phyloP scores from a whole-genome alignment of 2,797 vertebrate species.

The Eleutherodactylus coqui region DNA sequence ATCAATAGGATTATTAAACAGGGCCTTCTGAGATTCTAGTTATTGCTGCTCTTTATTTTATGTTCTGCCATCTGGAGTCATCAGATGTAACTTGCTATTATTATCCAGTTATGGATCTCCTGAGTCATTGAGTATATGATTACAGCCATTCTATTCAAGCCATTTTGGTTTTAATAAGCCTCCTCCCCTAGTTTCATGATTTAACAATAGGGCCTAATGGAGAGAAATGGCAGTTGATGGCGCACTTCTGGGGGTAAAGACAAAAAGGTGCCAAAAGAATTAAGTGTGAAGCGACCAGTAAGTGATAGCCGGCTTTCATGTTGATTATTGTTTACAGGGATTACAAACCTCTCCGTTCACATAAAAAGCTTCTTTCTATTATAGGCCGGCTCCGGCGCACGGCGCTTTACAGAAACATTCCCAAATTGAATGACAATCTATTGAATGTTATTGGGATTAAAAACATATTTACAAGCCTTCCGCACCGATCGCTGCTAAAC shows the following conservation, averaged over 20 bases:
- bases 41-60: conserved; percentile 64
- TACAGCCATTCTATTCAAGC: conserved; percentile 62
- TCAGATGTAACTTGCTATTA: conserved; percentile 64
- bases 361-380: conserved; percentile 39
- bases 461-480: conserved; percentile 23
- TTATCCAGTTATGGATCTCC: conserved; percentile 64
- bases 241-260: conserved; percentile 56
- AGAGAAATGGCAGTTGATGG: conserved; percentile 58
- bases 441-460: neutral
- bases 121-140: conserved; percentile 63
- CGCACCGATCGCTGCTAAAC: neutral
- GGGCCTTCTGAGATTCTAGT: conserved; percentile 62
- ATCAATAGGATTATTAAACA: conserved; percentile 65
- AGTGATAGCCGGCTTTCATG: conserved; percentile 45
- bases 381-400: conserved; percentile 13
- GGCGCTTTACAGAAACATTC: conserved; percentile 18
- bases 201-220: conserved; percentile 61
- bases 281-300: conserved; percentile 56
- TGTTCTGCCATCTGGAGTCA: conserved; percentile 64
- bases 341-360: conserved; percentile 45
- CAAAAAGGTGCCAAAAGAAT: conserved; percentile 62
- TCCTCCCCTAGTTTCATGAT: conserved; percentile 61
- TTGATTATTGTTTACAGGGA: conserved; percentile 60
- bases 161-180: conserved; percentile 64
- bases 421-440: neutral